These are phyloP conservation scores for Heliangelus exortis DNA, from an alignment of 2,797 vertebrate genomes.

Conservation along the genomic window DNA sequence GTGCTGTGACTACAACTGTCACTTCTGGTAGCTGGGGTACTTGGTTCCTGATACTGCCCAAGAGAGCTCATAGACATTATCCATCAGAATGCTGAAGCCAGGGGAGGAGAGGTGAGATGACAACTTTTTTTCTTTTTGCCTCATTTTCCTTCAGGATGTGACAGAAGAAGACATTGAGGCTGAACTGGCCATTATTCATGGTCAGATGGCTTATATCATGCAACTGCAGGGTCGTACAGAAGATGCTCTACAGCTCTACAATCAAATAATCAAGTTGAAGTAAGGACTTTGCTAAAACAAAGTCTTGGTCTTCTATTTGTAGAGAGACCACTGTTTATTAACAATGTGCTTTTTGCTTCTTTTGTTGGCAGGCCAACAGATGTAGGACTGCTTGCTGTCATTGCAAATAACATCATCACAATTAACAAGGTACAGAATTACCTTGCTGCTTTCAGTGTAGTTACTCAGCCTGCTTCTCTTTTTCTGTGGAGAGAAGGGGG, in stretches of 20 bases:
- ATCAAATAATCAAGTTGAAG: slow-evolving; percentile 99
- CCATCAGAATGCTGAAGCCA: not conserved
- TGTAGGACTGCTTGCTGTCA: slow-evolving; percentile 95
- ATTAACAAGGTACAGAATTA: slow-evolving; percentile 91
- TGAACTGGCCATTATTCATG: slow-evolving; percentile 96
- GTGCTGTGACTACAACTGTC: not conserved
- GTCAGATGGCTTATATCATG: slow-evolving; percentile 97
- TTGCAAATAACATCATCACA: slow-evolving; percentile 98
- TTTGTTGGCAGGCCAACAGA: slow-evolving; percentile 89
- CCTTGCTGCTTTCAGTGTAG: not conserved
- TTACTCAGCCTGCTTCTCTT: not conserved
- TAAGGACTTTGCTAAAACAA: slow-evolving; percentile 72
- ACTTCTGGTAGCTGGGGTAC: not conserved
- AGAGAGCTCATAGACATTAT: not conserved
- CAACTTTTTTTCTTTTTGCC: not conserved
- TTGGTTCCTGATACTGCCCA: not conserved
- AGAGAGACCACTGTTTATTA: not conserved
- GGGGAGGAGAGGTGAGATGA: not conserved
- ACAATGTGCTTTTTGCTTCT: slow-evolving; percentile 25
- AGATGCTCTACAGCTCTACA: slow-evolving; percentile 96
- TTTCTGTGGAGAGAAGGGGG: not conserved
- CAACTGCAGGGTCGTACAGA: slow-evolving; percentile 92
- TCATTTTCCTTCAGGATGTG: slow-evolving; percentile 78
- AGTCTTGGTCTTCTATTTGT: not conserved
- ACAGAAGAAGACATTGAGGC: slow-evolving; percentile 93